These are phyloP conservation scores for Phoebastria nigripes DNA, from an alignment of 2,797 vertebrate genomes.

Conservation along the genomic window DNA sequence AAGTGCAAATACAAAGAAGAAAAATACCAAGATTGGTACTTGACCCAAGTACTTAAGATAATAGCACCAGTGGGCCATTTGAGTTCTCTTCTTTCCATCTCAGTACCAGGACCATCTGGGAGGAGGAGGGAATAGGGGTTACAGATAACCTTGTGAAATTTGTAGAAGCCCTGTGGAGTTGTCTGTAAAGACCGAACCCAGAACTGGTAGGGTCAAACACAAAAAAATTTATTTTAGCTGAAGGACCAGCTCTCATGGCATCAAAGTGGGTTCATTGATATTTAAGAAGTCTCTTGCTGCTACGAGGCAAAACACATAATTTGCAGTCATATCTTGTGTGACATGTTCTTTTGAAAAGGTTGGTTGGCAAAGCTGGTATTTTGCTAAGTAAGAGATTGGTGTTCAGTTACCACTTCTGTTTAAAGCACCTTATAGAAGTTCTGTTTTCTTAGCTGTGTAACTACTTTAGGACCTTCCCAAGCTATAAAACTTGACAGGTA, in stretches of 20 bases:
- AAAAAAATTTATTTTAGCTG: background rate
- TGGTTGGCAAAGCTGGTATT: background rate
- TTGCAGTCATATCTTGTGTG: background rate
- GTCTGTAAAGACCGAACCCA: background rate
- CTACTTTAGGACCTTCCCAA: background rate
- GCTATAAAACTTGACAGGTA: background rate
- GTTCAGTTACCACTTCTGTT: background rate
- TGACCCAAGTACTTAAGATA: background rate
- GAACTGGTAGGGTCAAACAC: background rate
- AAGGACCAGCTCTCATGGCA: background rate
- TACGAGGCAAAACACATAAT: background rate
- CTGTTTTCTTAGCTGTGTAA: background rate
- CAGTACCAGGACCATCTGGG: background rate
- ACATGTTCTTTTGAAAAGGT: background rate
- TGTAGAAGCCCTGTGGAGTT: background rate
- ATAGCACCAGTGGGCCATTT: background rate
- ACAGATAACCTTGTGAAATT: background rate
- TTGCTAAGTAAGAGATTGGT: background rate
- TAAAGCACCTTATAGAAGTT: background rate
- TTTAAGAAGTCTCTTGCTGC: background rate
- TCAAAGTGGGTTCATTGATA: background rate
- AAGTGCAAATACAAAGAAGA: background rate
- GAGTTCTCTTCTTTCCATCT: background rate
- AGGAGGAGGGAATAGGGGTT: background rate
- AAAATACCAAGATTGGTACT: background rate